A percentile compares a stretch with the other conserved stretches of the same genome.
These are phyloP conservation scores for Diadophis punctatus DNA, from an alignment of 2,113 vertebrate genomes.

Conservation along the genomic window DNA sequence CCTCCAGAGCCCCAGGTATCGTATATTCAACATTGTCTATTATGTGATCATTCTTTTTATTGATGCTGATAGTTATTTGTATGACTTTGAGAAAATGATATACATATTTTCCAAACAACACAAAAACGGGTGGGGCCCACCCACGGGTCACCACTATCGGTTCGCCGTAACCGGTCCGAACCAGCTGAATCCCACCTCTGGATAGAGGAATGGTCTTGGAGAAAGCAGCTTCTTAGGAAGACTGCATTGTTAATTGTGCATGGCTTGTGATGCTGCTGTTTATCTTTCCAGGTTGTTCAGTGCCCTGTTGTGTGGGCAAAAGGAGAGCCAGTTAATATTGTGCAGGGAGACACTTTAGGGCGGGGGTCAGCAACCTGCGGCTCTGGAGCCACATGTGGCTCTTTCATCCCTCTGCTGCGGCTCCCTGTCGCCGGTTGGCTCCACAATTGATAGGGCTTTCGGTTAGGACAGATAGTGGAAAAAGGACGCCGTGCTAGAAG, in stretches of 20 bases:
- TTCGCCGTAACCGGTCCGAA: no score
- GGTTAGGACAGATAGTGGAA: no score
- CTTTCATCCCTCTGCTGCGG: no score
- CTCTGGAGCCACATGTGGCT: no score
- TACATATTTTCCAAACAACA: neutral
- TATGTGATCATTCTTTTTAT: neutral
- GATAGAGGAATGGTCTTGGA: conserved; percentile 18
- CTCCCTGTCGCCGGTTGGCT: no score
- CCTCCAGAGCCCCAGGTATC: conserved; percentile 82
- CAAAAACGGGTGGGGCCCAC: no score
- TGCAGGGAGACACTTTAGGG: neutral
- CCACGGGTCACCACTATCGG: no score
- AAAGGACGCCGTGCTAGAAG: no score
- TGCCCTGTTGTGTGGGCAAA: neutral
- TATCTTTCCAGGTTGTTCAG: neutral
- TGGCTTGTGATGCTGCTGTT: neutral
- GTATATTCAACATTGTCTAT: neutral
- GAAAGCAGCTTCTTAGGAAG: neutral
- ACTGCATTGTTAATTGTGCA: conserved; percentile 3
- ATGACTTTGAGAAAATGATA: neutral
- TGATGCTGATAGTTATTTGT: neutral
- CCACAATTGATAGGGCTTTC: no score
- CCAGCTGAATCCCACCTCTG: no score
- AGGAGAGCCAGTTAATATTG: neutral
- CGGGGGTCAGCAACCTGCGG: no score